Base-by-base conservation (phyloP, 2,113 vertebrate genomes). In the Phalacrocorax brasilianus region DNA sequence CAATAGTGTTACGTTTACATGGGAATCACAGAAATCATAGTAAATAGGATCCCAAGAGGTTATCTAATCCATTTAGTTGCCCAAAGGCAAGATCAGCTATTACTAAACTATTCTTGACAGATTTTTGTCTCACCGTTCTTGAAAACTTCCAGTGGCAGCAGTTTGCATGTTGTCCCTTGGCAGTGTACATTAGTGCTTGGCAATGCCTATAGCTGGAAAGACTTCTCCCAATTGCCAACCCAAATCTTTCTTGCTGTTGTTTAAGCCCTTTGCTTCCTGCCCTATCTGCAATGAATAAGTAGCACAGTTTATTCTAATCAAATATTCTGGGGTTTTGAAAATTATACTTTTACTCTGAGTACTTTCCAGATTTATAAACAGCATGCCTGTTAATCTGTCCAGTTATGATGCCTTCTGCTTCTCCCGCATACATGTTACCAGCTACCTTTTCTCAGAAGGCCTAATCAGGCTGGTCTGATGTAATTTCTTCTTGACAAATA, bases 141-240 rank as follows among this genome's bases (percentile, higher is more conserved):
- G 63, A 83, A 94, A 95, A 88, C 22, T 94, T 93, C 27, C 23
- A 77, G 38, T 92, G 67, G 56, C 47, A 95, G 68, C 93, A 89
- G 55, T 88, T 91, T 71, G 14, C 15, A 24, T 2, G 0, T 55
- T 89, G 11, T 95, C 59, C 59, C 47, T 84, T 74, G 76, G 47
- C 73, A 85, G 24, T 30, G 38, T 71, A 30, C 11, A 5, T 76
- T 92, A 91, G n/a, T 74, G 55, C 32, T 91, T 52, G 83, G 33
- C 40, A 77, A 11, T 62, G 58, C n/a, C 38, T 66, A 8, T 16
- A 70, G 42, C 40, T 71, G 50, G 71, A 86, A 77, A 86, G 22
- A 45, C 83, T 86, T 93, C 15, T 91, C n/a, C 40, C 61, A 50
- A 2, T 28, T 95, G 75, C 50, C 75, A 86, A 38, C 7, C 6